Conservation (phyloP, 64 coral and sea anemone genomes). For the Pachyseris speciosa region DNA sequence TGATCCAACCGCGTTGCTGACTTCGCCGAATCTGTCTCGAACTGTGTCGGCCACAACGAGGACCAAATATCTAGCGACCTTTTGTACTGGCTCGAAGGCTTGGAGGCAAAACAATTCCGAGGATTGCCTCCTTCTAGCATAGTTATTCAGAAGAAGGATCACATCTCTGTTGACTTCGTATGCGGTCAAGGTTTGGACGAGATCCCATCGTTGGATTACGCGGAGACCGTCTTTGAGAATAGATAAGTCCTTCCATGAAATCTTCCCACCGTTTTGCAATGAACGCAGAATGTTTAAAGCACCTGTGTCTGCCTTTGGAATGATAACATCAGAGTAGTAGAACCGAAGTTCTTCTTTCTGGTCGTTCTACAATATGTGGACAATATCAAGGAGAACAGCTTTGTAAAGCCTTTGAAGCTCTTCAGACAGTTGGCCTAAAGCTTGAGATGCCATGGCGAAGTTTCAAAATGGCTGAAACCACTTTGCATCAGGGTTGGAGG, state of each 20-base stretch:
- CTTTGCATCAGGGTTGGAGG: not conserved
- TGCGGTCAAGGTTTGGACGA: not conserved
- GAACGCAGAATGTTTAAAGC: not conserved
- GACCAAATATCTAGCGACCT: not conserved
- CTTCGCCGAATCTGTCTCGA: not conserved
- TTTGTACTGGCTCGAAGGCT: not conserved
- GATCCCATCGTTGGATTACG: not conserved
- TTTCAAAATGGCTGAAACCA: too few relatives aligned
- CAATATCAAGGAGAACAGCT: not conserved
- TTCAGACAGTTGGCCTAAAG: not conserved
- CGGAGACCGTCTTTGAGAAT: not conserved
- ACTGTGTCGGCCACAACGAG: not conserved
- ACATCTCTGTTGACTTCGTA: slow-evolving; percentile 5
- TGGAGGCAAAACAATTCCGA: not conserved
- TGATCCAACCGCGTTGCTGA: not conserved
- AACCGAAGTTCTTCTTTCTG: not conserved
- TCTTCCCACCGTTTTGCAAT: not conserved
- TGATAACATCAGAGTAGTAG: not conserved
- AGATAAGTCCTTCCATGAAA: not conserved
- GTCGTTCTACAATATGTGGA: not conserved
- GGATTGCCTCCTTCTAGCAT: slow-evolving; percentile 1
- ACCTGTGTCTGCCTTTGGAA: not conserved
- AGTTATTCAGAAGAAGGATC: not conserved
- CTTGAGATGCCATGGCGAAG: not conserved
- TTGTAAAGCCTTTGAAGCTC: not conserved